Evolutionary conservation across 2,888 invertebrate genomes (phyloP).

Genomic region (Eupithecia inturbata): DNA sequence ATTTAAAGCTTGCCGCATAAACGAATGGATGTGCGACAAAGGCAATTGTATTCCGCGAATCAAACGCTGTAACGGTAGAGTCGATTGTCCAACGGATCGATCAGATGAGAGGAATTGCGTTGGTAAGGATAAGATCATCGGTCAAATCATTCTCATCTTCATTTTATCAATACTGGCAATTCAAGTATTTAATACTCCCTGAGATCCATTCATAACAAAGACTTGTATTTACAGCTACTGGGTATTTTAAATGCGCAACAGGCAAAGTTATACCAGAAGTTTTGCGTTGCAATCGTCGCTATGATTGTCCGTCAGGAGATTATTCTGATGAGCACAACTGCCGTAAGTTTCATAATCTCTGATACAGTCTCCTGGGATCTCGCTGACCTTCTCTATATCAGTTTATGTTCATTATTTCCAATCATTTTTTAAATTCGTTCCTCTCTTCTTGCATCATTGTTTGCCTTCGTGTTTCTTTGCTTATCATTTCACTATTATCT

Average conservation of each 20-base stretch:
- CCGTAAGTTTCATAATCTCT: constrained; percentile 84
- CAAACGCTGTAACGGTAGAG: constrained; percentile 86
- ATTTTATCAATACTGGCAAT: not conserved
- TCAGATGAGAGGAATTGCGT: constrained; percentile 90
- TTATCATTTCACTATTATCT: constrained; percentile 25
- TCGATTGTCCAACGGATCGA: constrained; percentile 88
- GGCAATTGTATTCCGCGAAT: constrained; percentile 86
- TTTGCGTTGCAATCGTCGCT: constrained; percentile 85
- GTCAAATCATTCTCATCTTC: constrained; percentile 10
- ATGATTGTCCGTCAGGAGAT: constrained; percentile 87
- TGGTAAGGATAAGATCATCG: constrained; percentile 64
- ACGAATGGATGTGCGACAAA: constrained; percentile 90
- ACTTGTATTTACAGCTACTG: constrained; percentile 69
- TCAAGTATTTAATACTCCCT: not conserved
- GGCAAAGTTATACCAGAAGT: constrained; percentile 84
- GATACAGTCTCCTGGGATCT: constrained; percentile 39
- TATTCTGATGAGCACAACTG: constrained; percentile 90
- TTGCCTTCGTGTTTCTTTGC: constrained; percentile 32
- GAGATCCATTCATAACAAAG: not conserved
- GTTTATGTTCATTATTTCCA: constrained; percentile 17
- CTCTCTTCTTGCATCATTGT: constrained; percentile 37
- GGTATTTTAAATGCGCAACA: constrained; percentile 87
- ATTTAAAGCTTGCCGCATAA: constrained; percentile 85
- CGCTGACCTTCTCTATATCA: not conserved
- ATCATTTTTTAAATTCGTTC: constrained; percentile 29